Conservation (phyloP, 2,888 invertebrate genomes). For the Cheilosia grossa region DNA sequence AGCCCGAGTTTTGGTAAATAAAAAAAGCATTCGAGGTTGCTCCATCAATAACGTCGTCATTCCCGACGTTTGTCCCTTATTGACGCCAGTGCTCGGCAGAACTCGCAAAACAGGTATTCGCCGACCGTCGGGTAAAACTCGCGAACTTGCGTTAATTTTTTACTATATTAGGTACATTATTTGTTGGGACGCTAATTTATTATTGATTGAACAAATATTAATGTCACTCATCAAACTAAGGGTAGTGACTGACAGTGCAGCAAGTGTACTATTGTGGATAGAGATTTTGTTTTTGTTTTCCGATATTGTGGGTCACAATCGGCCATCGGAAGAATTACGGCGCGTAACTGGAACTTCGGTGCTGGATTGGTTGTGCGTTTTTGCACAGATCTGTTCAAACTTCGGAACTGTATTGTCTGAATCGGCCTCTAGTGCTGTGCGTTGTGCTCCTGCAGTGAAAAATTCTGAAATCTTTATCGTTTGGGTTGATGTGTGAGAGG, state of each 20-base stretch:
- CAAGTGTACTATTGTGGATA: conserved; percentile 17
- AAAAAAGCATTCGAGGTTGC: not conserved
- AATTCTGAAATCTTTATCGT: not conserved
- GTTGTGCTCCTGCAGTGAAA: not conserved
- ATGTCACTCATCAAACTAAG: conserved; percentile 40
- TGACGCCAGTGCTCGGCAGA: conserved; percentile 3
- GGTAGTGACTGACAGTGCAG: conserved; percentile 15
- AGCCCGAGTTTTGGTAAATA: not conserved
- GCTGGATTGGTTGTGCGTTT: conserved; percentile 54
- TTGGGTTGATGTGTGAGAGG: not conserved
- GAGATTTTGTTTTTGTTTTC: conserved; percentile 28
- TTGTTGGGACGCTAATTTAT: conserved; percentile 48
- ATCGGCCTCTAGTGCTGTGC: not conserved
- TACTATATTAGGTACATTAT: not conserved
- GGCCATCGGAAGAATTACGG: not conserved
- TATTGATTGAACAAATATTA: conserved; percentile 66
- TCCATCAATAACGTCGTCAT: conserved; percentile 16
- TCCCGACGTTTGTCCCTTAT: conserved; percentile 29
- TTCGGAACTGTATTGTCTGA: conserved; percentile 17
- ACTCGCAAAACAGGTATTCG: conserved; percentile 21
- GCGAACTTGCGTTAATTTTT: conserved; percentile 24
- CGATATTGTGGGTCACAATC: conserved; percentile 1
- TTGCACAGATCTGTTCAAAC: conserved; percentile 42
- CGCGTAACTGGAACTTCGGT: conserved; percentile 11
- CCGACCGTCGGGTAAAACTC: not conserved